Evolutionary conservation across 2,113 vertebrate genomes (phyloP).

Genomic region (Porphyrio hochstetteri): DNA sequence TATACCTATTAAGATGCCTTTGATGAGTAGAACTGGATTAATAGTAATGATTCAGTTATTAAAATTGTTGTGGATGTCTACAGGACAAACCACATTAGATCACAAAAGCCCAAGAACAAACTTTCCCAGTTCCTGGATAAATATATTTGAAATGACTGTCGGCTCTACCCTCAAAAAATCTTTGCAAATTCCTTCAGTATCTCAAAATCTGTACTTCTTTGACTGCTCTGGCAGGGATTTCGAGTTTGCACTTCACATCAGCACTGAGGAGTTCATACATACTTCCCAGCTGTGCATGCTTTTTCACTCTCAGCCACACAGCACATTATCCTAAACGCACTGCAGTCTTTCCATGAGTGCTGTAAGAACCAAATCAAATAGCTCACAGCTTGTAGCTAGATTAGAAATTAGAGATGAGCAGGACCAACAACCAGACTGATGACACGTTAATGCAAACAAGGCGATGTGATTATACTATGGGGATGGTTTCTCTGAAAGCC

Average conservation of each 20-base stretch:
- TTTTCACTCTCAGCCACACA: not conserved
- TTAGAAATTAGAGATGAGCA: not conserved
- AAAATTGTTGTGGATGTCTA: not conserved
- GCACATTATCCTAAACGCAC: not conserved
- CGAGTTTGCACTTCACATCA: not conserved
- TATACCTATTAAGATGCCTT: not conserved
- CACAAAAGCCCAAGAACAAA: conserved; percentile 3
- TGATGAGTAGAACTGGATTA: not conserved
- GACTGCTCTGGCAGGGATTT: not conserved
- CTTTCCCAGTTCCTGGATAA: conserved; percentile 10
- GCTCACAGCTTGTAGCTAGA: not conserved
- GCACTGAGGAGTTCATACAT: not conserved
- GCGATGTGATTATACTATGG: not conserved
- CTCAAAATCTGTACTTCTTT: conserved; percentile 23
- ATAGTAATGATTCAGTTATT: not conserved
- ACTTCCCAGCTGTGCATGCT: not conserved
- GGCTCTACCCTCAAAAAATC: not conserved
- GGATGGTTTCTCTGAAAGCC: not conserved
- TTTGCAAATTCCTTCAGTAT: not conserved
- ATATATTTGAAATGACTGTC: conserved; percentile 1
- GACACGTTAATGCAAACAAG: not conserved
- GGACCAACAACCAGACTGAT: not conserved
- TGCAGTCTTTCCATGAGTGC: not conserved
- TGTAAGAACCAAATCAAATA: not conserved
- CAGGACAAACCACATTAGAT: not conserved